These are phyloP conservation scores for Syngnathus rostellatus DNA, from an alignment of 2,797 vertebrate genomes.

Conservation along the genomic window DNA sequence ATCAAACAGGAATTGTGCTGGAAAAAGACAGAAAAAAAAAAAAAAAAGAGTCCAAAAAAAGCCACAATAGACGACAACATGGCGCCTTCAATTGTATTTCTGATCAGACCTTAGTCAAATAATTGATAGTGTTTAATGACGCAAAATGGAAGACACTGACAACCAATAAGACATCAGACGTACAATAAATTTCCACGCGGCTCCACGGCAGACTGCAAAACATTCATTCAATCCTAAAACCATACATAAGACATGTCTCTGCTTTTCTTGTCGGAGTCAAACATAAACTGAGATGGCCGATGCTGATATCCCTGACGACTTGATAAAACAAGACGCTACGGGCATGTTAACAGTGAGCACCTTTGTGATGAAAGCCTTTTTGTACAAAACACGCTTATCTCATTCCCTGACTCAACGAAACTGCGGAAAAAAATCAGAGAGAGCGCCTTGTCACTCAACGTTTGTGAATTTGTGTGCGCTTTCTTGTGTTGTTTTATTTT, in stretches of 20 bases:
- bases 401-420: constrained; percentile 30
- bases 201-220: constrained; percentile 18
- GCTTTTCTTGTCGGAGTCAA: constrained; percentile 28
- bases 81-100: no score
- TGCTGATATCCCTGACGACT: constrained; percentile 31
- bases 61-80: background rate
- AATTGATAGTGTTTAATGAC: no score
- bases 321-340: constrained; percentile 50
- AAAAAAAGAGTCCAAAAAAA: background rate
- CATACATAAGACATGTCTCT: constrained; percentile 15
- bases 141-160: no score
- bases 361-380: constrained; percentile 44
- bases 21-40: constrained; percentile 20
- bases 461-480: background rate
- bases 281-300: constrained; percentile 48
- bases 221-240: constrained; percentile 20
- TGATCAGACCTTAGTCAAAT: no score
- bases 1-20: constrained; percentile 75
- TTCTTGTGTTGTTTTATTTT: constrained; percentile 6
- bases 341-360: constrained; percentile 39
- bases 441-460: background rate
- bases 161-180: no score
- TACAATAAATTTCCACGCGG: no score
- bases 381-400: background rate
- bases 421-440: constrained; percentile 20